These are phyloP conservation scores for Colinus virginianus DNA, from an alignment of 2,113 vertebrate species.

Conservation along the genomic window DNA sequence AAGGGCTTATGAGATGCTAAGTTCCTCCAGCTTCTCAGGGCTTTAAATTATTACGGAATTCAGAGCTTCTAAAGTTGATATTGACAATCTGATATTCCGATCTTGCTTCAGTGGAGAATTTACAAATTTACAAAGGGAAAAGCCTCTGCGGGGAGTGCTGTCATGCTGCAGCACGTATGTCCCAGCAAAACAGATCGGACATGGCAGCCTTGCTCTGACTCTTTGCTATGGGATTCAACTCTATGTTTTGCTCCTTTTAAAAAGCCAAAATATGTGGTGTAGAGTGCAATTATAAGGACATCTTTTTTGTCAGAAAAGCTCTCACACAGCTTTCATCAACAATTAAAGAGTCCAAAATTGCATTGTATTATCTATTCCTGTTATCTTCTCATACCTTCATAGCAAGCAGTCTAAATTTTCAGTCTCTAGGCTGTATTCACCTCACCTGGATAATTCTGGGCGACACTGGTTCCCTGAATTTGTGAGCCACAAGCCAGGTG, in stretches of 20 bases:
- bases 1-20: constrained; percentile 22
- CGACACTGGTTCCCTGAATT: background rate
- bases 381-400: background rate
- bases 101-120: constrained; percentile 20
- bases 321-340: background rate
- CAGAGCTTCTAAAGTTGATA: constrained; percentile 42
- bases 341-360: background rate
- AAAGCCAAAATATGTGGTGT: background rate
- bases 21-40: background rate
- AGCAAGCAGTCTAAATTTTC: background rate
- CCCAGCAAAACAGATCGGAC: background rate
- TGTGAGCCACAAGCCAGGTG: accelerated
- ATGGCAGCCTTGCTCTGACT: background rate
- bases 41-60: constrained; percentile 57
- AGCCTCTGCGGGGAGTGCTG: background rate
- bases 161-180: constrained; percentile 9
- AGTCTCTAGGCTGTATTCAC: background rate
- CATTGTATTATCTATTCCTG: background rate
- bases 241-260: background rate
- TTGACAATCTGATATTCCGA: constrained; percentile 42
- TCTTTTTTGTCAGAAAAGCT: background rate
- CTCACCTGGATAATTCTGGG: background rate
- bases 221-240: background rate
- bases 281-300: background rate
- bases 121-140: background rate